Percentiles rank a stretch among this genome's conserved stretches.
These are phyloP conservation scores for Cassiopea xamachana DNA, from an alignment of 30 jellyfish, hydroid and myxozoan genomes.

Conservation along the genomic window DNA sequence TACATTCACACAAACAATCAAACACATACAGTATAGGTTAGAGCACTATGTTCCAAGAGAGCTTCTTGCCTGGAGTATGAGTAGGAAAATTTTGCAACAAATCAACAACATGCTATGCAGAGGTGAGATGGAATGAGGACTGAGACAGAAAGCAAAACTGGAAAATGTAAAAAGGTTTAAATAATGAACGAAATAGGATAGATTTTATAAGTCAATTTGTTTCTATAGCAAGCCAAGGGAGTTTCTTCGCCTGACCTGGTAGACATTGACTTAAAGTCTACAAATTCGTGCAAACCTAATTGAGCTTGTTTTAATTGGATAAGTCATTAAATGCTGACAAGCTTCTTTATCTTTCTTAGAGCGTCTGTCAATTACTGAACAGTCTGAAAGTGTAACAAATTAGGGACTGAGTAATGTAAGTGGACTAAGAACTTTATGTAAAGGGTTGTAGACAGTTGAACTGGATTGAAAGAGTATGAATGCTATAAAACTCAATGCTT, in stretches of 20 bases:
- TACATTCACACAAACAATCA: too few relatives aligned
- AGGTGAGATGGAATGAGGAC: too few relatives aligned
- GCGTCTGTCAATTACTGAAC: neutral
- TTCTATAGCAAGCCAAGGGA: neutral
- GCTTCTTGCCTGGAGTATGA: too few relatives aligned
- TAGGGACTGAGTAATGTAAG: neutral
- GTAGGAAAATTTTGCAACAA: too few relatives aligned
- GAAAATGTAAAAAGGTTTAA: neutral
- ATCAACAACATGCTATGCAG: too few relatives aligned
- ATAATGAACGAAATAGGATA: neutral
- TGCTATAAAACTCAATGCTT: too few relatives aligned
- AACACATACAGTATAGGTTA: too few relatives aligned
- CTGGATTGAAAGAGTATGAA: too few relatives aligned
- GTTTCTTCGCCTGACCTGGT: constrained; percentile 3
- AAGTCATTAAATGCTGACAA: neutral
- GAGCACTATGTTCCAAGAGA: too few relatives aligned
- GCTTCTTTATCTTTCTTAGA: neutral
- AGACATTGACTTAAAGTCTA: neutral
- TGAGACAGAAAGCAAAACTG: too few relatives aligned
- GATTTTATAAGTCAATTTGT: neutral
- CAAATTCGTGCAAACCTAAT: neutral
- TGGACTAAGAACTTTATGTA: neutral
- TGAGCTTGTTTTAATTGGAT: neutral
- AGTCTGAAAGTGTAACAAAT: neutral
- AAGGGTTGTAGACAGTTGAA: too few relatives aligned